Conservation (phyloP, 2,113 vertebrate genomes). For the Phalacrocorax carbo region DNA sequence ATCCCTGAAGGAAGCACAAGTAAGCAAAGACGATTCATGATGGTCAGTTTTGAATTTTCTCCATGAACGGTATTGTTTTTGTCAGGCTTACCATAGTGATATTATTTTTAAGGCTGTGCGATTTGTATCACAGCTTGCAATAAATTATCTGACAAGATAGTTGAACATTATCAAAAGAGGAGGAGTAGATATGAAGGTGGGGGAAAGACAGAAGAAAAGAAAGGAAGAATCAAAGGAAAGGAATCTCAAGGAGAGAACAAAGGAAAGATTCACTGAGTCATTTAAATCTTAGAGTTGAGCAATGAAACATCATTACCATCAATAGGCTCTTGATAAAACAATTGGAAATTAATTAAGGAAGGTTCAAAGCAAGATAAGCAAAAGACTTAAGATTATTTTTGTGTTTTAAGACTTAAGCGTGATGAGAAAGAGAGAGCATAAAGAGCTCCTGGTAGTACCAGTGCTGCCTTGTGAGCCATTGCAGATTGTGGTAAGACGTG, state of each 20-base stretch:
- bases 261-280: not conserved
- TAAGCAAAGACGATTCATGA: not conserved
- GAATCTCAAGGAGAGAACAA: not conserved
- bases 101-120: not conserved
- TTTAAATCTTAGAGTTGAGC: not conserved
- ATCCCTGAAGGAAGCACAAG: not conserved
- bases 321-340: not conserved
- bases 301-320: not conserved
- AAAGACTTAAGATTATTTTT: not conserved
- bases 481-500: rapidly evolving
- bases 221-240: not conserved
- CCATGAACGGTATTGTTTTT: not conserved
- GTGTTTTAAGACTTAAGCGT: not conserved
- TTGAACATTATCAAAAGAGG: not conserved
- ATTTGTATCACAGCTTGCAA: not conserved
- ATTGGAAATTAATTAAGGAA: not conserved
- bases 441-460: not conserved
- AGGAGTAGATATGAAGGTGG: not conserved
- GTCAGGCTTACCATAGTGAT: not conserved
- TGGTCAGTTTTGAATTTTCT: not conserved
- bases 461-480: rapidly evolving
- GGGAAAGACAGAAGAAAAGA: not conserved
- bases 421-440: not conserved
- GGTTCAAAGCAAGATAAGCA: not conserved
- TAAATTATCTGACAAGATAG: not conserved